Conservation (phyloP, 2,888 invertebrate genomes). For the Gonocerus acuteangulatus region DNA sequence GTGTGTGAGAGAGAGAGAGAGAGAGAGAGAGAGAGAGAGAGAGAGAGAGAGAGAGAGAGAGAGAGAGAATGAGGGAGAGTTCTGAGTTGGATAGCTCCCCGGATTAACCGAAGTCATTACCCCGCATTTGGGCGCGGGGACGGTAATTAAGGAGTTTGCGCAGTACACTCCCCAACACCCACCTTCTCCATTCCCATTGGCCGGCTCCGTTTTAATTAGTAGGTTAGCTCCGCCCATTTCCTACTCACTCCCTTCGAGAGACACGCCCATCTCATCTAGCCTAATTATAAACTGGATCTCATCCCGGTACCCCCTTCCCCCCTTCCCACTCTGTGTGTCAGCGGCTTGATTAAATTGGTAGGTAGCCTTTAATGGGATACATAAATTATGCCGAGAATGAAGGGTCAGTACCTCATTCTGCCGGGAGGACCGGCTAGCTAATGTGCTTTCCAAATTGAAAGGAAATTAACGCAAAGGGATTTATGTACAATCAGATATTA, state of each 20-base stretch:
- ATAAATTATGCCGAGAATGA: background rate
- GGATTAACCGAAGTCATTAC: slow-evolving; percentile 1
- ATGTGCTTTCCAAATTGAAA: too few relatives aligned
- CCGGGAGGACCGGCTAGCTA: too few relatives aligned
- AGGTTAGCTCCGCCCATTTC: slow-evolving; percentile 1
- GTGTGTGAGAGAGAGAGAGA: too few relatives aligned
- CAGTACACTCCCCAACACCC: background rate
- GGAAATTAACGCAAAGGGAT: too few relatives aligned
- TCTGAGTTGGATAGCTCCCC: background rate
- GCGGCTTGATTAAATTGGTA: slow-evolving; percentile 12
- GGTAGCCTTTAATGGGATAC: slow-evolving; percentile 6
- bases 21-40: too few relatives aligned
- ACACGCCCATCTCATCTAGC: slow-evolving; percentile 3
- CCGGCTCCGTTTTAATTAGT: slow-evolving; percentile 14
- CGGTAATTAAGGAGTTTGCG: slow-evolving; percentile 23
- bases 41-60: background rate
- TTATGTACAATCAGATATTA: too few relatives aligned
- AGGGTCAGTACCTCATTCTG: too few relatives aligned
- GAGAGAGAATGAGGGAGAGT: slow-evolving; percentile 1
- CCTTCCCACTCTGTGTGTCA: background rate
- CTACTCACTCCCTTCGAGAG: background rate
- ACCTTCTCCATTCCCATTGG: slow-evolving; percentile 6
- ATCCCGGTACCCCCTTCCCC: too few relatives aligned
- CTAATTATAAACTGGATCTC: slow-evolving; percentile 17
- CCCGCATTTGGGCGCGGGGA: background rate